Percentiles rank a stretch among this genome's conserved stretches.
phyloP scores from a whole-genome alignment of 92 coral and sea anemone genomes.

The Palythoa grandis region DNA sequence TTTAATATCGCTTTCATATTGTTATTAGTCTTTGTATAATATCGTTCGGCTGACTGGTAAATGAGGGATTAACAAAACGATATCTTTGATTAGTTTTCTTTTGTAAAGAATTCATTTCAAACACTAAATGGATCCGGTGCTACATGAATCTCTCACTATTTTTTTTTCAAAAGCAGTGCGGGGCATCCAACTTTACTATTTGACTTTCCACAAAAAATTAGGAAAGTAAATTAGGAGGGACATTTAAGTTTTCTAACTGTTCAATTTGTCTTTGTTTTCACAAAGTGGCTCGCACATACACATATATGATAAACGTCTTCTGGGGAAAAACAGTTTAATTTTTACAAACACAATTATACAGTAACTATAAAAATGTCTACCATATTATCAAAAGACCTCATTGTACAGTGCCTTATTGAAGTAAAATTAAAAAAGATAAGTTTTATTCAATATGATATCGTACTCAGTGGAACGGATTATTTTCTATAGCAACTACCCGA shows the following conservation, averaged over 20 bases:
- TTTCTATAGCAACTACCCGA: slow-evolving; percentile 27
- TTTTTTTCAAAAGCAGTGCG: not conserved
- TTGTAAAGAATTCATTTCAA: not conserved
- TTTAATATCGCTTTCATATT: slow-evolving; percentile 1
- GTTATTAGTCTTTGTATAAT: not conserved
- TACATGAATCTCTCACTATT: not conserved
- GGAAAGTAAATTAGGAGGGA: not conserved
- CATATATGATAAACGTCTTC: not conserved
- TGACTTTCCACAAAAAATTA: not conserved
- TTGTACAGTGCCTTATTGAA: not conserved
- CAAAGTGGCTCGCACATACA: not conserved
- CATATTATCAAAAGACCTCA: not conserved
- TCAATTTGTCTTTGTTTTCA: not conserved
- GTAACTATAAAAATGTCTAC: not conserved
- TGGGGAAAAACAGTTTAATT: not conserved
- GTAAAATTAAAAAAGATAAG: not conserved
- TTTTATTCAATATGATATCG: not conserved
- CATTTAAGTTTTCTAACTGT: not conserved
- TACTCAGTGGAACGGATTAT: slow-evolving; percentile 1
- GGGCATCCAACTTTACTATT: not conserved
- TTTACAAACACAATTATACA: not conserved
- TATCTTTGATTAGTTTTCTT: not conserved
- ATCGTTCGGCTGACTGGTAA: not conserved
- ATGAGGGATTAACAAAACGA: slow-evolving; percentile 8
- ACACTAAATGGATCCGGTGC: not conserved